A percentile compares a stretch with the other conserved stretches of the same genome.
Evolutionary conservation across 2,888 invertebrate genomes (phyloP).

Genomic region (Gasteruption jaculator): DNA sequence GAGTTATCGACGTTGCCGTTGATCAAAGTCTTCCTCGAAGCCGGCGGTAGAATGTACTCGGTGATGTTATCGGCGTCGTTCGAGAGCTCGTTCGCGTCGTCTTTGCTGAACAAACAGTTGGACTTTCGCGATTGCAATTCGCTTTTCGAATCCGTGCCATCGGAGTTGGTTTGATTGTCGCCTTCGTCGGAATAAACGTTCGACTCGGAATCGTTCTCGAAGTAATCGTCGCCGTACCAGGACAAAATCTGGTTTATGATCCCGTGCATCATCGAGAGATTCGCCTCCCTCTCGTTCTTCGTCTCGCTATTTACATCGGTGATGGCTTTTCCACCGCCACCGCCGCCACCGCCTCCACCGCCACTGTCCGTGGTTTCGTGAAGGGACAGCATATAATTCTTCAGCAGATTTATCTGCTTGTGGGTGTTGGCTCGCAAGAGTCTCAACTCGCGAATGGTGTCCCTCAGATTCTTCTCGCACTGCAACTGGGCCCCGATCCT

Average conservation of each 20-base stretch:
- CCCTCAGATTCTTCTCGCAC: conserved; percentile 31
- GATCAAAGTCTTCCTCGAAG: conserved; percentile 31
- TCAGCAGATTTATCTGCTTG: conserved; percentile 41
- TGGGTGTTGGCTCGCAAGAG: conserved; percentile 37
- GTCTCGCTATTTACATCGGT: conserved; percentile 26
- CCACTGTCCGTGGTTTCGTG: conserved; percentile 40
- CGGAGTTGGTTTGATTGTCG: conserved; percentile 32
- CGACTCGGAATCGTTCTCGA: conserved; percentile 28
- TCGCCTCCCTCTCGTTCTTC: conserved; percentile 33
- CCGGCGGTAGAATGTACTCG: conserved; percentile 36
- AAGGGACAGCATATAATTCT: conserved; percentile 39
- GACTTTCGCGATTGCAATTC: conserved; percentile 23
- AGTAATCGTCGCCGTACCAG: conserved; percentile 28
- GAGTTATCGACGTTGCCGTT: conserved; percentile 32
- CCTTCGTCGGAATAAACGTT: conserved; percentile 29
- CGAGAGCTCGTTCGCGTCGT: conserved; percentile 26
- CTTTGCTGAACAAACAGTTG: conserved; percentile 28
- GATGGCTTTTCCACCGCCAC: conserved; percentile 25
- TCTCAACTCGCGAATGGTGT: conserved; percentile 29
- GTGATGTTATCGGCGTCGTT: conserved; percentile 26
- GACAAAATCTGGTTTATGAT: conserved; percentile 37
- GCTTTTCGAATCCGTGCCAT: conserved; percentile 28
- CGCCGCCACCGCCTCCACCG: conserved; percentile 4
- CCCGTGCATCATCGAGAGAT: conserved; percentile 34
- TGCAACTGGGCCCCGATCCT: conserved; percentile 36